Conservation (phyloP, 1,140 invertebrate genomes). For the Chelonus insularis region DNA sequence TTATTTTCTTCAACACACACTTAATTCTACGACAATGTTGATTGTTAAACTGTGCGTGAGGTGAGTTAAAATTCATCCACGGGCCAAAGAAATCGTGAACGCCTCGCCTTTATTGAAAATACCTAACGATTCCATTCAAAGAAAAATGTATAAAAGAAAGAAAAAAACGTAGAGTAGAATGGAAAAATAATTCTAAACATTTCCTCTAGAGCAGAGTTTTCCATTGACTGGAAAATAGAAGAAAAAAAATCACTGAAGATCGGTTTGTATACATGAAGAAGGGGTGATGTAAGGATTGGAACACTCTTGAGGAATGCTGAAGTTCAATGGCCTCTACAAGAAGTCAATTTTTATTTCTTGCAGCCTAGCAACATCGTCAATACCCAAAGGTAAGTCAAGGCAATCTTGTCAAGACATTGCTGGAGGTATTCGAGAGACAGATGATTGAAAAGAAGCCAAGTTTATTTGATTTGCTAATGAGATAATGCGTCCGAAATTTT, state of each 20-base stretch:
- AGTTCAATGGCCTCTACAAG: no score
- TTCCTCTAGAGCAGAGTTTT: no score
- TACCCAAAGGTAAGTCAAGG: slow-evolving; percentile 3
- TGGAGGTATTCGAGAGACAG: not conserved
- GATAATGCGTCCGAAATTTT: not conserved
- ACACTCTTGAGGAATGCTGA: not conserved
- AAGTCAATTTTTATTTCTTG: not conserved
- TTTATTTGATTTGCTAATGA: slow-evolving; percentile 16
- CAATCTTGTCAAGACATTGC: not conserved
- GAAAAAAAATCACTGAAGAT: no score
- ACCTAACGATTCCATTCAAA: not conserved
- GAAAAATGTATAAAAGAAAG: no score
- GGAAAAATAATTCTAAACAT: no score
- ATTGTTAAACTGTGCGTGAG: slow-evolving; percentile 10
- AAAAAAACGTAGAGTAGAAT: no score
- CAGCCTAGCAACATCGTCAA: not conserved
- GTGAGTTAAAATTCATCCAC: not conserved
- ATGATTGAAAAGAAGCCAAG: slow-evolving; percentile 11
- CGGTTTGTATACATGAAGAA: no score
- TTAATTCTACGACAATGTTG: not conserved
- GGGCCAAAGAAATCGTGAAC: slow-evolving; percentile 1
- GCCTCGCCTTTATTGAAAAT: slow-evolving; percentile 12
- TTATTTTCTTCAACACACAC: not conserved
- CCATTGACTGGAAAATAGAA: no score
- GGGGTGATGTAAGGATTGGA: not conserved